Evolutionary conservation across 2,113 vertebrate species (phyloP).

Genomic region (Vulpes lagopus): DNA sequence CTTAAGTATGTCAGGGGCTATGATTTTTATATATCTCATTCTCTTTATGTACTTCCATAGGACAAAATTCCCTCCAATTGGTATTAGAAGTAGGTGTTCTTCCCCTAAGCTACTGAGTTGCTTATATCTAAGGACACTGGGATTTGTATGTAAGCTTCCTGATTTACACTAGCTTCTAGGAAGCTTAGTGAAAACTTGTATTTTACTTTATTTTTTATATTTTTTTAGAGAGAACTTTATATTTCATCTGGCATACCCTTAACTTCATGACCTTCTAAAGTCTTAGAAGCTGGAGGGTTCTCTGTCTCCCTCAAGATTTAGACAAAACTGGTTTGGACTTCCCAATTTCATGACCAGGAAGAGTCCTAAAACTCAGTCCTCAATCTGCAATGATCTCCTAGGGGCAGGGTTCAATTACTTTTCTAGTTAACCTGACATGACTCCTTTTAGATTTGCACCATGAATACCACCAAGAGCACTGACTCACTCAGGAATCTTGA

Average conservation of each 20-base stretch:
- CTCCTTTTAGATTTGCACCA: background rate
- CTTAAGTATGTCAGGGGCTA: background rate
- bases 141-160: background rate
- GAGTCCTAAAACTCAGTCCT: background rate
- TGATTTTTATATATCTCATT: background rate
- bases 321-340: constrained; percentile 3
- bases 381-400: background rate
- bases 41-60: background rate
- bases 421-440: background rate
- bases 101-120: background rate
- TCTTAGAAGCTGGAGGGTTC: background rate
- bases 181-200: background rate
- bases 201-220: background rate
- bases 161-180: background rate
- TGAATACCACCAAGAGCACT: background rate
- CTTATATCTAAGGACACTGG: background rate
- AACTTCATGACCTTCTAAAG: background rate
- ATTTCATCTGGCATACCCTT: background rate
- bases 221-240: background rate
- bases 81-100: background rate
- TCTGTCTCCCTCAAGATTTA: background rate
- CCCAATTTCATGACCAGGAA: background rate
- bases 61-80: constrained; percentile 3
- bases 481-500: background rate
- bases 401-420: background rate